phyloP scores from a whole-genome alignment of 53 echinoderm and acorn worm species.

The Holothuria leucospilota region DNA sequence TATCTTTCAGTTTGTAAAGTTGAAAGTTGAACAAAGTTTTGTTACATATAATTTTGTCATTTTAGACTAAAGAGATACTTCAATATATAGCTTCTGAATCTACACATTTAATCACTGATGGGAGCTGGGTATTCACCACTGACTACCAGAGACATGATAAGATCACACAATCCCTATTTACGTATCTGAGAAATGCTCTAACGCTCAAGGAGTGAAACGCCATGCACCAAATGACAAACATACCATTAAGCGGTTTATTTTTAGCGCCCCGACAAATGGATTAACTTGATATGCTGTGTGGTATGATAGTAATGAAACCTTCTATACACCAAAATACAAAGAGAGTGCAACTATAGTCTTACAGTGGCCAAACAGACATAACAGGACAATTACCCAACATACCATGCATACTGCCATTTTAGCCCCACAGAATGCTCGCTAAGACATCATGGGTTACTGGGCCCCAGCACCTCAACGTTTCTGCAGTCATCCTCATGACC shows the following conservation, averaged over 20 bases:
- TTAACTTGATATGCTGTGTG: conserved; percentile 28
- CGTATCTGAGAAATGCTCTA: no score
- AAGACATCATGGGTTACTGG: not conserved
- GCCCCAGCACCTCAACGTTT: not conserved
- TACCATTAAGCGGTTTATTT: conserved; percentile 38
- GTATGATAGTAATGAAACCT: conserved; percentile 18
- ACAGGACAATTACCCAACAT: conserved; percentile 39
- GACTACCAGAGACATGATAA: no score
- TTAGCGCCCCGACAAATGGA: conserved; percentile 14
- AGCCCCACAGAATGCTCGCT: not conserved
- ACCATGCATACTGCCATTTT: conserved; percentile 38
- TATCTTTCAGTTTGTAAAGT: no score
- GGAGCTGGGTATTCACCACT: no score
- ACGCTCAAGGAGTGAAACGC: no score
- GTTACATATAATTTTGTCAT: no score
- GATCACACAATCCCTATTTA: no score
- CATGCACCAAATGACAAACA: conserved; percentile 29
- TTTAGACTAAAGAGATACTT: no score
- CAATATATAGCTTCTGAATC: no score
- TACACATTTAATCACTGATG: no score
- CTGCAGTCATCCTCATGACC: not conserved
- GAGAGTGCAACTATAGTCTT: not conserved
- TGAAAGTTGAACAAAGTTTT: no score
- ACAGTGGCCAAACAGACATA: conserved; percentile 34
- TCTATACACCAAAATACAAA: not conserved